Conservation (phyloP, 2,113 vertebrate genomes). For the Coracopsis vasa region DNA sequence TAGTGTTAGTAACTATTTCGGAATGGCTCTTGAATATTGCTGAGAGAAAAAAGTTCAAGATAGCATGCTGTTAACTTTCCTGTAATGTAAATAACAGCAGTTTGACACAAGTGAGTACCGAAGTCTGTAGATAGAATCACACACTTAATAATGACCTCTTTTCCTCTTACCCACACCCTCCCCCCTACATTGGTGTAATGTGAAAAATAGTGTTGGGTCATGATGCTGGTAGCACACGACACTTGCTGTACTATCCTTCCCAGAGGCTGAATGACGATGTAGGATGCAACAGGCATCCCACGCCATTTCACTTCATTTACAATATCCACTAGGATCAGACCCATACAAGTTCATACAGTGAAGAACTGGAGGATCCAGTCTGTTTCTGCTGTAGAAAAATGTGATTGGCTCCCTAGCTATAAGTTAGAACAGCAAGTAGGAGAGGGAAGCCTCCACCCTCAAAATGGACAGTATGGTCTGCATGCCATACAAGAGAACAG, state of each 20-base stretch:
- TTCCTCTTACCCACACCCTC: background rate
- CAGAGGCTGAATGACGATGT: background rate
- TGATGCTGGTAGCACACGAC: background rate
- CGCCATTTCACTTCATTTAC: background rate
- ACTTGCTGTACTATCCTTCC: background rate
- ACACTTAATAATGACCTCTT: background rate
- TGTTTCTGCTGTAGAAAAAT: background rate
- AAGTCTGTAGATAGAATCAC: background rate
- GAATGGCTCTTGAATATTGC: background rate
- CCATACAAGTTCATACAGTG: background rate
- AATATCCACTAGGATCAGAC: background rate
- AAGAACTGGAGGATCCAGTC: background rate
- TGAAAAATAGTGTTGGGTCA: background rate
- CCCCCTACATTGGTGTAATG: background rate
- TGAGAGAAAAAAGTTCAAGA: background rate
- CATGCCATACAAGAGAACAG: background rate
- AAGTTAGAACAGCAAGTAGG: background rate
- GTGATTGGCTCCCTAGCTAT: background rate
- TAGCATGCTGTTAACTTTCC: background rate
- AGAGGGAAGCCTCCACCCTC: background rate
- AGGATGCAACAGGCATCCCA: background rate
- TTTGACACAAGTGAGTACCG: background rate
- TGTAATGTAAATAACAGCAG: background rate
- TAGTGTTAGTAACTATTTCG: background rate
- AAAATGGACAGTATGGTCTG: background rate